A percentile compares a stretch with the other conserved stretches of the same genome.
Conservation (phyloP, 1,140 invertebrate species). For the Amyelois transitella region DNA sequence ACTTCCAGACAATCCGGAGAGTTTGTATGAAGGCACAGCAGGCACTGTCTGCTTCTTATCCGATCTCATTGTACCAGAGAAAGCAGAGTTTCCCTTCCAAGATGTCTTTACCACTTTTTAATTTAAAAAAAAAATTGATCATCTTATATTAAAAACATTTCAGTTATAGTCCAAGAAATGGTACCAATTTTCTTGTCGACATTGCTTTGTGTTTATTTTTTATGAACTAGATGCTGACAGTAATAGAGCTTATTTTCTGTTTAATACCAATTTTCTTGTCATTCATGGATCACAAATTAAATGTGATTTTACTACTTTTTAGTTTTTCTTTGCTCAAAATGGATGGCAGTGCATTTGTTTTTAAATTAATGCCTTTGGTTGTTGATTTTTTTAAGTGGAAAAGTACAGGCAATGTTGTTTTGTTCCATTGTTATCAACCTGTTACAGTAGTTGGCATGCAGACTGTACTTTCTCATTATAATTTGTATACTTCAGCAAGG, state of each 20-base stretch:
- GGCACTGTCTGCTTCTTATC: constrained; percentile 88
- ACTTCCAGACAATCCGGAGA: constrained; percentile 88
- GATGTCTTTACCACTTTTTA: constrained; percentile 78
- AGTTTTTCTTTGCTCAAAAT: neutral
- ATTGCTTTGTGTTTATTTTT: constrained; percentile 10
- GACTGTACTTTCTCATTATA: neutral
- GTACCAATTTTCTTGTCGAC: constrained; percentile 3
- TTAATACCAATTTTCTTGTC: constrained; percentile 13
- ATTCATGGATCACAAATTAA: constrained; percentile 6
- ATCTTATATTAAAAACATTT: constrained; percentile 4
- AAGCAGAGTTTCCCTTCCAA: constrained; percentile 90
- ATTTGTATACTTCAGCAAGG: neutral
- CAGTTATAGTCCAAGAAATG: neutral
- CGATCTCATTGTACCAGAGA: constrained; percentile 83
- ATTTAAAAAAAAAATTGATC: neutral
- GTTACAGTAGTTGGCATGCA: constrained; percentile 6
- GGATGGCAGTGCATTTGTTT: neutral
- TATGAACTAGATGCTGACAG: constrained; percentile 26
- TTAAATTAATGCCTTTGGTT: constrained; percentile 13
- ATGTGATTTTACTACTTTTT: neutral
- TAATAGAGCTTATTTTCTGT: constrained; percentile 19
- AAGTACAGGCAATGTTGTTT: constrained; percentile 27
- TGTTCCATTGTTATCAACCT: constrained; percentile 30
- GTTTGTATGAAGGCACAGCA: constrained; percentile 89
- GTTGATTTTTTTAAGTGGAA: constrained; percentile 39